phyloP scores from a whole-genome alignment of 2,888 invertebrate genomes.

The Griposia aprilina region DNA sequence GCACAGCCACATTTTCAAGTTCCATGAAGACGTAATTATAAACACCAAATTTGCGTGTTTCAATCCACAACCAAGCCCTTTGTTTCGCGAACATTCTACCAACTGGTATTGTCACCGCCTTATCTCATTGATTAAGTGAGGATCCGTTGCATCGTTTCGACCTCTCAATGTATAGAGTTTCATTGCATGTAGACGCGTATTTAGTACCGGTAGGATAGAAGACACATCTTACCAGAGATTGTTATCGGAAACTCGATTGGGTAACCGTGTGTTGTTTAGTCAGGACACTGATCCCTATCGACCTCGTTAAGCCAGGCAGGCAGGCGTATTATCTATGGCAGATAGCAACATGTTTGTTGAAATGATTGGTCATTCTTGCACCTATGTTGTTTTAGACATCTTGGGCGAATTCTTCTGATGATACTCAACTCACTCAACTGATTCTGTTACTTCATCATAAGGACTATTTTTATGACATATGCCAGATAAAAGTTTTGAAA shows the following conservation, averaged over 20 bases:
- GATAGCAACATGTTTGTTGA: conserved; percentile 1
- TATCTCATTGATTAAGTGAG: conserved; percentile 72
- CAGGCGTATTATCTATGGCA: conserved; percentile 4
- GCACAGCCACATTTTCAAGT: background rate
- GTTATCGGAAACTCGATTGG: conserved; percentile 27
- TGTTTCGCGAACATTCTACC: conserved; percentile 30
- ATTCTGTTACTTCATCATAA: too few relatives aligned
- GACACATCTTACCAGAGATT: conserved; percentile 5
- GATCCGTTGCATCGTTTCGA: conserved; percentile 49
- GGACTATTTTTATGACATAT: background rate
- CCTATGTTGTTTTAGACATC: background rate
- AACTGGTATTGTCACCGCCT: conserved; percentile 55
- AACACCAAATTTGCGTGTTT: conserved; percentile 23
- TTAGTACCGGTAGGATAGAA: background rate
- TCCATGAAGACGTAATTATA: conserved; percentile 5
- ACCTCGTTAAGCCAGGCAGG: conserved; percentile 9
- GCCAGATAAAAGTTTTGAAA: background rate
- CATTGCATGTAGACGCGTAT: conserved; percentile 22
- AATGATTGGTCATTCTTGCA: background rate
- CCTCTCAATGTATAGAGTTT: conserved; percentile 11
- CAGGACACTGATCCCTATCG: conserved; percentile 15
- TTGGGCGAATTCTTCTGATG: background rate
- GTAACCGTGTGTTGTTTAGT: conserved; percentile 15
- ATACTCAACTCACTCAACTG: too few relatives aligned
- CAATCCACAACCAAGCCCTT: conserved; percentile 33